Evolutionary conservation across 2,113 vertebrate species (phyloP).

Genomic region (Neolamprologus tretocephalus): DNA sequence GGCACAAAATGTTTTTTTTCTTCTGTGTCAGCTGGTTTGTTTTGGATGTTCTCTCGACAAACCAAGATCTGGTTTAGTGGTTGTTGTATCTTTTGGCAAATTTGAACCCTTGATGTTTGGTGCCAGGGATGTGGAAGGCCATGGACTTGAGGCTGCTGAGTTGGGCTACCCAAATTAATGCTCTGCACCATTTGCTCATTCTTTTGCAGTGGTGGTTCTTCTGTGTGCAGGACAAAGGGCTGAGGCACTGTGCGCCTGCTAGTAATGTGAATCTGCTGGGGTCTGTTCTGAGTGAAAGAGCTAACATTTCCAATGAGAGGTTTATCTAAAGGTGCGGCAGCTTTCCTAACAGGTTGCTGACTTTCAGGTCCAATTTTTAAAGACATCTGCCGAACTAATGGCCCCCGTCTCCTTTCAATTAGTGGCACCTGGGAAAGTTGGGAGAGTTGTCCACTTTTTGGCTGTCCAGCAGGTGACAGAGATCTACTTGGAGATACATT

Average conservation of each 20-base stretch:
- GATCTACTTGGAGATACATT: conserved; percentile 74
- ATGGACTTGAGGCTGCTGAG: conserved; percentile 71
- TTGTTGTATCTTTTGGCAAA: conserved; percentile 55
- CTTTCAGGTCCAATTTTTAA: conserved; percentile 86
- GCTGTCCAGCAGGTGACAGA: conserved; percentile 60
- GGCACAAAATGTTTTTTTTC: conserved; percentile 77
- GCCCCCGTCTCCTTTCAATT: conserved; percentile 90
- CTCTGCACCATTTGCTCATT: conserved; percentile 69
- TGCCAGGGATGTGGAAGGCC: conserved; percentile 74
- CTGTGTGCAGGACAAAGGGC: conserved; percentile 55
- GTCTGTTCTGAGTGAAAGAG: conserved; percentile 60
- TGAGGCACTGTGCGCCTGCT: conserved; percentile 31
- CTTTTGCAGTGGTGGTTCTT: conserved; percentile 48
- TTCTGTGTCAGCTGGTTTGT: conserved; percentile 40
- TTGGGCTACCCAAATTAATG: conserved; percentile 67
- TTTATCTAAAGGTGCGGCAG: conserved; percentile 64
- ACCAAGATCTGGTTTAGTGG: conserved; percentile 57
- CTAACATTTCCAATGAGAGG: conserved; percentile 52
- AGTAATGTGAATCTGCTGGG: conserved; percentile 62
- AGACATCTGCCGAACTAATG: conserved; percentile 92
- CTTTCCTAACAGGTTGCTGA: conserved; percentile 70
- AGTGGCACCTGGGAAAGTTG: conserved; percentile 79
- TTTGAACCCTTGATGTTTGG: conserved; percentile 61
- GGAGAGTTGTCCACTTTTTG: conserved; percentile 54
- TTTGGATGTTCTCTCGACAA: conserved; percentile 55